phyloP scores from a whole-genome alignment of 2,888 invertebrate species.

The Andrena trimmerana region DNA sequence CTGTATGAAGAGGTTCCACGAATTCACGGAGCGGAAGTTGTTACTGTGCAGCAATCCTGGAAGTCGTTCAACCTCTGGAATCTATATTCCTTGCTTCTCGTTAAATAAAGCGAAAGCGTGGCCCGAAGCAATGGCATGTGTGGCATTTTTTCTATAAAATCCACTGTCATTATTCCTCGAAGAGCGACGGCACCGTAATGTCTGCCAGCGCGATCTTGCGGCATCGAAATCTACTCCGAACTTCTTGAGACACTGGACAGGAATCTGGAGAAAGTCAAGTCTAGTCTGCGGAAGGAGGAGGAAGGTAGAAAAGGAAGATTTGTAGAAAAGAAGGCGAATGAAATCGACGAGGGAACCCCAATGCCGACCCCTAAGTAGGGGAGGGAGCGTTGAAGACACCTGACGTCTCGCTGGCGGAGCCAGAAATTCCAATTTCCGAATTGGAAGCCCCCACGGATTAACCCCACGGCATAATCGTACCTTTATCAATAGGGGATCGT shows the following conservation, averaged over 20 bases:
- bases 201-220: constrained; percentile 37
- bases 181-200: background rate
- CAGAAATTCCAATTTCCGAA: constrained; percentile 83
- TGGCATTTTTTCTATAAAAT: background rate
- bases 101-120: constrained; percentile 8
- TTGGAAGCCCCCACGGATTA: constrained; percentile 74
- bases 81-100: constrained; percentile 7
- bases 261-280: constrained; percentile 59
- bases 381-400: constrained; percentile 74
- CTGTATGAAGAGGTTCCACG: constrained; percentile 5
- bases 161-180: background rate
- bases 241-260: constrained; percentile 71
- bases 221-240: constrained; percentile 73
- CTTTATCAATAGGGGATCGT: constrained; percentile 85
- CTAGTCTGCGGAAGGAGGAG: constrained; percentile 41
- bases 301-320: constrained; percentile 19
- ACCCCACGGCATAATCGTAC: constrained; percentile 79
- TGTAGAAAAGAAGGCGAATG: constrained; percentile 17
- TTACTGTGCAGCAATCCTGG: background rate
- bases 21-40: constrained; percentile 19
- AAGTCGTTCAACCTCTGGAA: background rate
- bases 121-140: background rate
- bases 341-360: constrained; percentile 48
- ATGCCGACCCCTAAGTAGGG: constrained; percentile 23
- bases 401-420: constrained; percentile 78